Evolutionary conservation across 2,888 invertebrate genomes (phyloP).

Genomic region (Bedellia somnulentella): DNA sequence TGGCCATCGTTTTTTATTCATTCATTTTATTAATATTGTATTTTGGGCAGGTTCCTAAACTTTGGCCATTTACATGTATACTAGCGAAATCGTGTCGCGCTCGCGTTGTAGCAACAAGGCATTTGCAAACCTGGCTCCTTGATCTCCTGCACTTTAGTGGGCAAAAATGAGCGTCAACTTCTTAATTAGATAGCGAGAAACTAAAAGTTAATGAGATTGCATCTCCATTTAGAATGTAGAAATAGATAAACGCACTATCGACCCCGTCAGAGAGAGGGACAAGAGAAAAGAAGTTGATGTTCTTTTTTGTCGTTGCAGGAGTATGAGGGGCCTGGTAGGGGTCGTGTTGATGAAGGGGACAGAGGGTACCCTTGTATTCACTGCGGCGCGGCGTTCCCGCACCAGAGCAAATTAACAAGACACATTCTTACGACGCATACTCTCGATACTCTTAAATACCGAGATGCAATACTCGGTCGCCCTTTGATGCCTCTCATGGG

Average conservation of each 20-base stretch:
- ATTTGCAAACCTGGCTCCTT: slow-evolving; percentile 50
- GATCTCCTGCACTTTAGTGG: slow-evolving; percentile 63
- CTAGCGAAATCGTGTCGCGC: slow-evolving; percentile 41
- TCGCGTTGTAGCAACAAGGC: slow-evolving; percentile 51
- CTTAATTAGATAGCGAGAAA: slow-evolving; percentile 58
- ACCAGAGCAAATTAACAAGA: slow-evolving; percentile 88
- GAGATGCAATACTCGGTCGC: slow-evolving; percentile 65
- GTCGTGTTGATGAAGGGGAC: slow-evolving; percentile 49
- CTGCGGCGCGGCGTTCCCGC: slow-evolving; percentile 86
- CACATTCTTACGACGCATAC: slow-evolving; percentile 89
- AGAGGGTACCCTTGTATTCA: slow-evolving; percentile 81
- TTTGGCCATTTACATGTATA: slow-evolving; percentile 52
- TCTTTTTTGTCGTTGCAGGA: slow-evolving; percentile 86
- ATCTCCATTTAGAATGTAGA: slow-evolving; percentile 59
- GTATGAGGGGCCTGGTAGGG: slow-evolving; percentile 73
- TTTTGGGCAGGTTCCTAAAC: slow-evolving; percentile 49
- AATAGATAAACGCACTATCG: slow-evolving; percentile 52
- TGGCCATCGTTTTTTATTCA: slow-evolving; percentile 79
- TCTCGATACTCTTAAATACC: slow-evolving; percentile 84
- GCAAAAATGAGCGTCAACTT: slow-evolving; percentile 90
- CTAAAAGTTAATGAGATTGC: slow-evolving; percentile 43
- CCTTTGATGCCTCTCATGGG: slow-evolving; percentile 40
- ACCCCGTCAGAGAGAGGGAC: slow-evolving; percentile 38
- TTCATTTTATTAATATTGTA: slow-evolving; percentile 50
- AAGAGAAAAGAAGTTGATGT: slow-evolving; percentile 88